Percentiles rank a stretch among this genome's conserved stretches.
Conservation (phyloP, 2,113 vertebrate genomes). For the Tympanuchus pallidicinctus region DNA sequence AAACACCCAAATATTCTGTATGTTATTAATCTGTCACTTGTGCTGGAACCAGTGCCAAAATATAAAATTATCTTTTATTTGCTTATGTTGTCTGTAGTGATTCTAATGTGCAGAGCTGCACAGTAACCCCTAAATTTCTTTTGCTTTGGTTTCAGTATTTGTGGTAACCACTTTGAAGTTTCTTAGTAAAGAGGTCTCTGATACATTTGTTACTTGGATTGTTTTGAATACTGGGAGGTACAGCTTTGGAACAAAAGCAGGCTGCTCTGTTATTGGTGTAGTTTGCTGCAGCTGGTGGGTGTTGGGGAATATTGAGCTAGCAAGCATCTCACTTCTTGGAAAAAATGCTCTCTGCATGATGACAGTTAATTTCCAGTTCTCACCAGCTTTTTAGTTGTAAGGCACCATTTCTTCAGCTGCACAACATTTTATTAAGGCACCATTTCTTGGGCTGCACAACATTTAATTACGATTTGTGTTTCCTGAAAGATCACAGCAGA, state of each 20-base stretch:
- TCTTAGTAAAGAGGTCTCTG: not conserved
- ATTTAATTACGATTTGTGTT: not conserved
- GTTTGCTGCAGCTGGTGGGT: not conserved
- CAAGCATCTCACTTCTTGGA: not conserved
- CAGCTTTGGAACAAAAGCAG: not conserved
- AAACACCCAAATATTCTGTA: not conserved
- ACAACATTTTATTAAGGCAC: no score
- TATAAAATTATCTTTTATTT: not conserved
- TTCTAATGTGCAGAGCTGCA: not conserved
- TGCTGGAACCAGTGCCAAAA: not conserved
- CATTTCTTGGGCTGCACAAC: not conserved
- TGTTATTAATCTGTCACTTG: not conserved
- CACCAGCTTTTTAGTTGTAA: not conserved
- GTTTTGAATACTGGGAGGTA: not conserved
- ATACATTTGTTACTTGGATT: not conserved
- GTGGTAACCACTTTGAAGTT: not conserved
- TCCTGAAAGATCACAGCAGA: not conserved
- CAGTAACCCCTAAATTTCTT: fast-evolving
- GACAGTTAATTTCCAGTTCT: not conserved
- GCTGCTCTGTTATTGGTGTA: not conserved
- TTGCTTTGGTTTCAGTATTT: not conserved
- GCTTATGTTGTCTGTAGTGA: not conserved
- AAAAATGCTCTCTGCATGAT: not conserved
- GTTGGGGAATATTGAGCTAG: not conserved
- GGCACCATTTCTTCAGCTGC: not conserved